phyloP scores from a whole-genome alignment of 1,140 invertebrate species.

The Plectrocnemia conspersa region DNA sequence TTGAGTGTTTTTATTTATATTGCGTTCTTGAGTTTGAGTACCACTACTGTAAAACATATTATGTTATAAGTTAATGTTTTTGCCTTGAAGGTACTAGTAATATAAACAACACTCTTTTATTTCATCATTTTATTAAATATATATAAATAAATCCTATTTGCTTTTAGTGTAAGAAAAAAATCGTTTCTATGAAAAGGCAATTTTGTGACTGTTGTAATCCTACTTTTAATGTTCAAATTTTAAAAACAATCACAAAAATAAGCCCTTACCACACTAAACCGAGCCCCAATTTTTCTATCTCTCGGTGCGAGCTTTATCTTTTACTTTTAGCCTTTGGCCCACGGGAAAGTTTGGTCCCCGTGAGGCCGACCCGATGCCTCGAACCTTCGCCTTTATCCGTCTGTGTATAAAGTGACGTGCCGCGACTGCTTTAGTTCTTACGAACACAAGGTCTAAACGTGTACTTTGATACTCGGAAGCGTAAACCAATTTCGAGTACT shows the following conservation, averaged over 20 bases:
- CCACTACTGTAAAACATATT: too few relatives aligned
- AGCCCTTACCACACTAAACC: not conserved
- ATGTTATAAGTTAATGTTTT: too few relatives aligned
- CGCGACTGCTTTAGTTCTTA: conserved; percentile 4
- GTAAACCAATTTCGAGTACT: conserved; percentile 4
- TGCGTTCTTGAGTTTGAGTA: too few relatives aligned
- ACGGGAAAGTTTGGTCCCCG: not conserved
- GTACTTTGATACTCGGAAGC: not conserved
- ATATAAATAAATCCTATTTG: too few relatives aligned
- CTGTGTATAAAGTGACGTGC: conserved; percentile 11
- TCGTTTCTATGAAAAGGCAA: too few relatives aligned
- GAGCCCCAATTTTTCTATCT: not conserved
- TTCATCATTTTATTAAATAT: too few relatives aligned
- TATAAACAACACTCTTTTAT: too few relatives aligned
- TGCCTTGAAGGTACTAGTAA: too few relatives aligned
- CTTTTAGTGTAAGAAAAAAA: too few relatives aligned
- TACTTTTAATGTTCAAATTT: not conserved
- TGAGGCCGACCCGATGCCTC: not conserved
- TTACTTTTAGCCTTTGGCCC: conserved; percentile 1
- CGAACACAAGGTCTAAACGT: not conserved
- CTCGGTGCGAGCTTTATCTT: not conserved
- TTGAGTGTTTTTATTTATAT: too few relatives aligned
- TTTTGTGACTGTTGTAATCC: not conserved
- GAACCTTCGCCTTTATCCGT: conserved; percentile 7
- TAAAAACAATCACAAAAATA: not conserved